phyloP scores from a whole-genome alignment of 1,140 invertebrate genomes.

The Oryctes rhinoceros region DNA sequence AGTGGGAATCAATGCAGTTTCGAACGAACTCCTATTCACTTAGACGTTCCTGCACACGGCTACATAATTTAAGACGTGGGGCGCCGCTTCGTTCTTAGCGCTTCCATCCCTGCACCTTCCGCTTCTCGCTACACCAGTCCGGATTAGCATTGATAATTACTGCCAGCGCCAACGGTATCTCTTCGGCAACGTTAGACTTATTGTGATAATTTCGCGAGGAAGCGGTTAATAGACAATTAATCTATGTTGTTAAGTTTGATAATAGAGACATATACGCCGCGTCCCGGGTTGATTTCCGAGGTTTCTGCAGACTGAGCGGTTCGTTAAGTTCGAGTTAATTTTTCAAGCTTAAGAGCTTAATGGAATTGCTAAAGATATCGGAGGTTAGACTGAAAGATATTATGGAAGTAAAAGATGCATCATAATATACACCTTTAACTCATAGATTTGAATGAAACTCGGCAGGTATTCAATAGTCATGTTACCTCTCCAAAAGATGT shows the following conservation, averaged over 20 bases:
- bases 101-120: neutral
- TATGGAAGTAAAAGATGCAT: no score
- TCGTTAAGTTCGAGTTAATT: no score
- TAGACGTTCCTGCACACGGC: neutral
- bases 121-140: neutral
- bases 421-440: no score
- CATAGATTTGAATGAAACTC: no score
- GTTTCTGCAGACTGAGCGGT: no score
- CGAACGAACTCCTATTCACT: constrained; percentile 25
- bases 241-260: constrained; percentile 30
- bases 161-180: constrained; percentile 7
- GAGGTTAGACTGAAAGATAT: no score
- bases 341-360: no score
- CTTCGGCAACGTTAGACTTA: constrained; percentile 13
- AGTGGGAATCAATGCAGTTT: constrained; percentile 27
- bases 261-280: neutral
- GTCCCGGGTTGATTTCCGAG: neutral
- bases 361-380: no score
- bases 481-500: no score
- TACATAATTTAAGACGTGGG: constrained; percentile 11
- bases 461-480: no score
- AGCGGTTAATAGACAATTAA: constrained; percentile 36
- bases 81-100: neutral
- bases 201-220: constrained; percentile 34
- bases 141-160: constrained; percentile 31